Conservation (phyloP, 2,888 invertebrate genomes). For the Lepeophtheirus nordmannii region DNA sequence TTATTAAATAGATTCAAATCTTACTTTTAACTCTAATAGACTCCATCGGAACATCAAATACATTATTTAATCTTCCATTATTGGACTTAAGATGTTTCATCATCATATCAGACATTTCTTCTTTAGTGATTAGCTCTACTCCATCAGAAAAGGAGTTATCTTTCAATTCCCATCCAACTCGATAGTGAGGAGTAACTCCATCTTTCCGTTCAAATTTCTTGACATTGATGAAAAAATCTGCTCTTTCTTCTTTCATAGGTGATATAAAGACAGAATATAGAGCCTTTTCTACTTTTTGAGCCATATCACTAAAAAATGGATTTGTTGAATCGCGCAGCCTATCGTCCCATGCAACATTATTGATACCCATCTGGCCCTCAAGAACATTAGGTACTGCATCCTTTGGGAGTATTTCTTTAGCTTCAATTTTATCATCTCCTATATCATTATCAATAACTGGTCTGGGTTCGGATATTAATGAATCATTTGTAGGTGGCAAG, state of each 20-base stretch:
- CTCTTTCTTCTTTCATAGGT: not conserved
- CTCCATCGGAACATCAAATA: not conserved
- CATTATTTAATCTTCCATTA: not conserved
- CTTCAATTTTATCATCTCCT: not conserved
- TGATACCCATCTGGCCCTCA: conserved; percentile 50
- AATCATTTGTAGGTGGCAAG: not conserved
- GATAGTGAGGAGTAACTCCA: conserved; percentile 5
- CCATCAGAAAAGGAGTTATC: not conserved
- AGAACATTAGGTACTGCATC: conserved; percentile 48
- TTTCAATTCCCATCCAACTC: not conserved
- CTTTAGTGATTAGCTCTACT: not conserved
- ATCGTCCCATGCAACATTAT: conserved; percentile 47
- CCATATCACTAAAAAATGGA: not conserved
- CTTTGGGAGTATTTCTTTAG: not conserved
- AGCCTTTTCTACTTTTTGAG: not conserved
- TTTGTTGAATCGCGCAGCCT: conserved; percentile 34
- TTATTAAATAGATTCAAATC: not conserved
- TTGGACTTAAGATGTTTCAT: not conserved
- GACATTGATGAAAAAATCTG: not conserved
- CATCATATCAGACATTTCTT: not conserved
- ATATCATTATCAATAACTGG: not conserved
- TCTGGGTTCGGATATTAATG: not conserved
- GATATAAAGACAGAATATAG: not conserved
- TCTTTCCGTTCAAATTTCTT: not conserved
- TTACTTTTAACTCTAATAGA: not conserved